Evolutionary conservation across 2,797 vertebrate genomes (phyloP), one percentile per base, ranked within the genome.

Genomic region (Spinus olivaceus): DNA sequence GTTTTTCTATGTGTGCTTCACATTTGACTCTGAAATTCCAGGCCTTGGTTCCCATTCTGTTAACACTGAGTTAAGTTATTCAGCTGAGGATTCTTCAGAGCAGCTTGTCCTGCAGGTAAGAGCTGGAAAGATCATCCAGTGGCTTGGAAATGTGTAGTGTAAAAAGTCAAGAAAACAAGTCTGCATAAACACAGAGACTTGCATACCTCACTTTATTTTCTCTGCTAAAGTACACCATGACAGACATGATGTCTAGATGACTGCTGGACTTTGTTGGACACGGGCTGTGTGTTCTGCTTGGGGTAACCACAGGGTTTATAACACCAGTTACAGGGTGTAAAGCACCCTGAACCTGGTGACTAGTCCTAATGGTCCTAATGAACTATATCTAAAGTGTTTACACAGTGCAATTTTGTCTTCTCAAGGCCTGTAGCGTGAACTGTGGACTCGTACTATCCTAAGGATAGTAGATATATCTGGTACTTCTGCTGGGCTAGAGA

Each of bases 371-470:
- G 2, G 57, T 69, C 66, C 60, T 91, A 88, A 86, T 82, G 77
- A 83, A 44, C 44, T 61, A 8, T 59, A 69, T 35, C 88, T 77
- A 60, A 64, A 66, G 74, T 90, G 80, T 88, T 96, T 95, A 83
- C 71, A 86, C 82, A 95, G 79, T 0, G 2, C 8, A 3, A 80
- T 88, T 84, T 85, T 73, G 60, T 91, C 49, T 86, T 80, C 67
- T 90, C 84, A 94, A 92, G 89, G 92, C 64, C 78, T 85, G 33
- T 51, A 84, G 51, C 1, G 10, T 93, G 90, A 94, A 93, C 88
- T 95, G 92, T 94, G 92, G 92, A 94, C 93, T 92, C 67, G 17
- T 57, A 41, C 71, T 70, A 23, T 35, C 67, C 72, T 81, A 66
- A 42, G 78, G 51, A 51, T 84, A 83, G 35, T 35, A 35, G 35